Conservation (phyloP, 2,113 vertebrate genomes). For the Ibidorhyncha struthersii region DNA sequence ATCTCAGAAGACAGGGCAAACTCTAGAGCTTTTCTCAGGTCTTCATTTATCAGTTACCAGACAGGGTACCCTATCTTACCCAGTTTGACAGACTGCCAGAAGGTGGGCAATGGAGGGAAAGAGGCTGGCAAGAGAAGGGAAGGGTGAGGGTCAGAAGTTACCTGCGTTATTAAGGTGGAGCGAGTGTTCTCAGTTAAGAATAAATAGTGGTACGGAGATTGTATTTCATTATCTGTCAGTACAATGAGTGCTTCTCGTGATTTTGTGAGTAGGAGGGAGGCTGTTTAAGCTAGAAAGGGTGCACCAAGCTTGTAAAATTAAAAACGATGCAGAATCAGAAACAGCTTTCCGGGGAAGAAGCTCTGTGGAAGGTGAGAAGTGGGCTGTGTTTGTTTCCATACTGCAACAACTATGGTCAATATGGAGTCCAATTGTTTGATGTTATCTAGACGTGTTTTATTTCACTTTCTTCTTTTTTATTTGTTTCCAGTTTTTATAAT, state of each 20-base stretch:
- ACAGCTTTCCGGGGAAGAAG: background rate
- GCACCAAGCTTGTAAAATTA: background rate
- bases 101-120: background rate
- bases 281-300: background rate
- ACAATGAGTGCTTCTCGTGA: background rate
- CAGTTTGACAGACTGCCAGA: background rate
- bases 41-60: background rate
- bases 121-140: background rate
- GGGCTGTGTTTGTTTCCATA: background rate
- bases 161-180: background rate
- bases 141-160: background rate
- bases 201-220: background rate
- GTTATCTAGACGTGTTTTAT: background rate
- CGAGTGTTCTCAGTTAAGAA: background rate
- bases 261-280: background rate
- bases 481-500: background rate
- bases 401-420: fast-evolving
- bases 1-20: background rate
- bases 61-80: background rate
- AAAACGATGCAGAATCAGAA: background rate
- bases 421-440: background rate
- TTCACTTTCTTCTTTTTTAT: background rate
- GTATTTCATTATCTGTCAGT: background rate
- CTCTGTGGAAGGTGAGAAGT: background rate
- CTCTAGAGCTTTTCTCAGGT: background rate